Base-by-base conservation (phyloP, 2,797 vertebrate species). In the Capromys pilorides region DNA sequence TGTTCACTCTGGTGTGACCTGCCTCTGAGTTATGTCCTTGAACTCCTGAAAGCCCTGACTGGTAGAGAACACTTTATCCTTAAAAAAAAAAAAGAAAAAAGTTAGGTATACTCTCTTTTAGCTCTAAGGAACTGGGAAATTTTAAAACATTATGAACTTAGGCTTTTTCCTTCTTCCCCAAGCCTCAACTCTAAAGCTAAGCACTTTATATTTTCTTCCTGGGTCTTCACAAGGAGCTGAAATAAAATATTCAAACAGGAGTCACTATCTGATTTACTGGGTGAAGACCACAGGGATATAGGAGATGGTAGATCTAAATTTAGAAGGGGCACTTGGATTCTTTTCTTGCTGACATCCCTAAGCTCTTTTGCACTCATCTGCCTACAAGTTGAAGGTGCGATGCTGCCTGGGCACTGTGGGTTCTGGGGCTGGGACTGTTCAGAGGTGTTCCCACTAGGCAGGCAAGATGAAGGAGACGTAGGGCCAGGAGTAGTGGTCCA, bases 231-330 rank as follows among this genome's bases (percentile, higher is more conserved):
- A 81, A 84, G 67, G 45, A 69, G 95, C 91, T 92, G 54, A 96
- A 97, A 96, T 97, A 97, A 97, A 97, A 61, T 73, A 57, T n/a
- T 94, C 64, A 94, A 97, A 96, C 69, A 85, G 21, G 66, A 96
- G 59, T 91, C 41, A 2, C 41, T 61, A 31, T 96, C 26, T 45
- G 54, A 73, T 91, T 95, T 95, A 28, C 69, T 92, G 92, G 51
- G 85, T 83, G 57, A 86, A 89, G 75, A 83, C 59, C 57, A 79
- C 62, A 73, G 54, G 36, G 36, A 21, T 45, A 28, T 12, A 67
- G n/a, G 39, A 41, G 26, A 24, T 66, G 36, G 21, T 22, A 26
- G 31, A 84, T 61, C 26, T 13, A 36, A n/a, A 39, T 19, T 24
- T 39, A 54, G 54, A 82, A 81, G 16, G 73, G 33, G 21, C 28